Conservation (phyloP, 1,140 invertebrate species). For the Monomorium pharaonis region DNA sequence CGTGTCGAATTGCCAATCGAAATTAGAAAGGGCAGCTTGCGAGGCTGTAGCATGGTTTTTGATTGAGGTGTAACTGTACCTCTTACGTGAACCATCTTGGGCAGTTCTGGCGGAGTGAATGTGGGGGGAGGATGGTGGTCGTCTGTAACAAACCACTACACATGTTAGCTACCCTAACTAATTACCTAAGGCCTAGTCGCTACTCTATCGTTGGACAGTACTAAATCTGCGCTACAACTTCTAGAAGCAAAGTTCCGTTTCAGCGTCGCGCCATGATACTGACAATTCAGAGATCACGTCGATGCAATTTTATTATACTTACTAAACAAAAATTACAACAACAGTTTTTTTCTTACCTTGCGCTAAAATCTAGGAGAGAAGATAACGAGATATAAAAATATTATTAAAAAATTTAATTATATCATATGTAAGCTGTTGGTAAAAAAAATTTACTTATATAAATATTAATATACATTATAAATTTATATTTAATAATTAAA, state of each 20-base stretch:
- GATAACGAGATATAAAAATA: background rate
- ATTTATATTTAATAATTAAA: background rate
- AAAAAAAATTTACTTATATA: constrained; percentile 32
- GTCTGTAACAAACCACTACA: constrained; percentile 94
- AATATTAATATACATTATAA: background rate
- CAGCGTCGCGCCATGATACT: constrained; percentile 31
- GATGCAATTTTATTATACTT: background rate
- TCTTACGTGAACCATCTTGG: constrained; percentile 98
- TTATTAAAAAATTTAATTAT: background rate
- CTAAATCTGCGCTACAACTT: constrained; percentile 47
- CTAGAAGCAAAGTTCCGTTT: constrained; percentile 58
- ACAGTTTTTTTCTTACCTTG: constrained; percentile 35
- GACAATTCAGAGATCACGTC: background rate
- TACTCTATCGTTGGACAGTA: constrained; percentile 64
- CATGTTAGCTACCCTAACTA: constrained; percentile 85
- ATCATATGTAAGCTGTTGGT: background rate
- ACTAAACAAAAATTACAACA: background rate
- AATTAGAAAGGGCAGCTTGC: constrained; percentile 81
- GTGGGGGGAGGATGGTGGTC: constrained; percentile 96
- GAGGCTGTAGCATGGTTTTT: constrained; percentile 82
- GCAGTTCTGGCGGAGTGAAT: constrained; percentile 98
- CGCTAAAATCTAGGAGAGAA: constrained; percentile 18
- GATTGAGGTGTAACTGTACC: constrained; percentile 89
- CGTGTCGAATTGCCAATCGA: constrained; percentile 65
- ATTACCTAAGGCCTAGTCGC: constrained; percentile 77